phyloP scores from a whole-genome alignment of 1,140 invertebrate genomes.

The Sinella curviseta region DNA sequence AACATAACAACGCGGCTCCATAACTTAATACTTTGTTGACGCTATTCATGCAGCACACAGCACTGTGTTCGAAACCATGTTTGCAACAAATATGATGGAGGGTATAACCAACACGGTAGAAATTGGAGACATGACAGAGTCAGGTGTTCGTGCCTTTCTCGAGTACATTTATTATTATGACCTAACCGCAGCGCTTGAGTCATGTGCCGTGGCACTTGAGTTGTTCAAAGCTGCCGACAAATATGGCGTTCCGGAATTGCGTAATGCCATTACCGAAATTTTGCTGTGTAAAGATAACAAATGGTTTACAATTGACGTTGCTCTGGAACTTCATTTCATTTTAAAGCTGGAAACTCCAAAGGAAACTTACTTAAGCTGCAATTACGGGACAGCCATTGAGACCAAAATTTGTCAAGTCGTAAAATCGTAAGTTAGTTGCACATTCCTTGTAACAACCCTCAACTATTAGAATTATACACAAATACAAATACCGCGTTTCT shows the following conservation, averaged over 20 bases:
- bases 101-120: neutral
- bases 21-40: too few relatives aligned
- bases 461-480: too few relatives aligned
- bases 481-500: too few relatives aligned
- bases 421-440: too few relatives aligned
- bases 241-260: neutral
- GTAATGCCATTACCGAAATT: neutral
- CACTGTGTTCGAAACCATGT: neutral
- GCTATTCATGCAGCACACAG: neutral
- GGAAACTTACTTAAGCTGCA: too few relatives aligned
- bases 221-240: neutral
- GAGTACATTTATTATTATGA: neutral
- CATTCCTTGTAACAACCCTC: too few relatives aligned
- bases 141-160: neutral
- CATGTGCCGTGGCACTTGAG: neutral
- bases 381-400: too few relatives aligned
- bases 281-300: neutral
- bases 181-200: neutral
- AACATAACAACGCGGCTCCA: too few relatives aligned
- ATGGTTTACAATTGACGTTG: neutral
- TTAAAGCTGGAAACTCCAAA: too few relatives aligned
- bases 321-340: neutral
- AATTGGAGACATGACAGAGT: neutral
- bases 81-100: neutral
- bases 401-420: too few relatives aligned